Conservation (phyloP, 2,797 vertebrate species). For the Cottoperca gobio region DNA sequence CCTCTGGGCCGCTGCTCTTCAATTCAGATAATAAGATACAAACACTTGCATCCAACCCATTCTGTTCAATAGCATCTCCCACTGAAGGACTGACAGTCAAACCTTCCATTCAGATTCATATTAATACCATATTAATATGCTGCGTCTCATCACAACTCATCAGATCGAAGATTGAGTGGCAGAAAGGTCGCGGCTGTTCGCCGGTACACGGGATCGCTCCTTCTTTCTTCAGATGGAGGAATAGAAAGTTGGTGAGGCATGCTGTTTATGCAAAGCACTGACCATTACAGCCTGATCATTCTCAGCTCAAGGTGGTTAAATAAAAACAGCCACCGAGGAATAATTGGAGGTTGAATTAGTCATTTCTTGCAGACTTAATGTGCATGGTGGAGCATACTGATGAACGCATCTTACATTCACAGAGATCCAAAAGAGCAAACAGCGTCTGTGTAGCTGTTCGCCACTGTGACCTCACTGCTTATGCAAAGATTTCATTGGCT, state of each 20-base stretch:
- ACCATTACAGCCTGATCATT: conserved; percentile 32
- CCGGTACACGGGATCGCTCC: conserved; percentile 1
- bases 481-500: too few relatives aligned
- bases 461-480: too few relatives aligned
- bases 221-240: conserved; percentile 30
- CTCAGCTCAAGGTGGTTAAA: conserved; percentile 29
- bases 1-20: conserved; percentile 20
- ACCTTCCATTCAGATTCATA: conserved; percentile 42
- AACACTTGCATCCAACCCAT: conserved; percentile 42
- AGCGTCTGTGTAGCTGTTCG: too few relatives aligned
- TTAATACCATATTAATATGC: conserved; percentile 44
- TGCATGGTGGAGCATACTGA: conserved; percentile 18
- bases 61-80: conserved; percentile 26
- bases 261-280: conserved; percentile 45
- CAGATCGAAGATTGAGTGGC: conserved; percentile 33
- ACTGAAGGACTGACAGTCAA: conserved; percentile 40
- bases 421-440: too few relatives aligned
- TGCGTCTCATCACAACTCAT: conserved; percentile 51
- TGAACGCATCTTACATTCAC: conserved; percentile 7
- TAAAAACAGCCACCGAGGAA: conserved; percentile 12
- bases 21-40: conserved; percentile 50
- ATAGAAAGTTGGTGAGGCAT: conserved; percentile 23
- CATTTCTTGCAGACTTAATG: conserved; percentile 19
- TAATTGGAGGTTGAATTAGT: conserved; percentile 31
- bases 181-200: conserved; percentile 59